Percentiles rank a stretch among this genome's conserved stretches.
phyloP scores from a whole-genome alignment of 1,140 invertebrate species.

The Drosophila kanapiae region DNA sequence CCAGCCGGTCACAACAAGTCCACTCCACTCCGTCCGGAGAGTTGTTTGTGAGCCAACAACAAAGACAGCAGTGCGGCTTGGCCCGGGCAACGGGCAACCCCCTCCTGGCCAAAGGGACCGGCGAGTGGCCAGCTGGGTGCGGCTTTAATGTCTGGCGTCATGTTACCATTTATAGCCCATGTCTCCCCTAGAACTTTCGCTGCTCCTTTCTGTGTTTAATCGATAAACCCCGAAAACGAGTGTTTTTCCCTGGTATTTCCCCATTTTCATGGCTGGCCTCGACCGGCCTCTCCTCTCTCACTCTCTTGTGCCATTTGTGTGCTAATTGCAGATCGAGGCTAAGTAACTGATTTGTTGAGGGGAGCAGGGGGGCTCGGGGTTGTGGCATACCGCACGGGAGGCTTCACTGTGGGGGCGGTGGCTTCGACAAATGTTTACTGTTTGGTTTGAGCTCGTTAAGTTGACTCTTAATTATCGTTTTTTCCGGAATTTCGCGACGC shows the following conservation, averaged over 20 bases:
- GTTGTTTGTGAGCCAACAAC: slow-evolving; percentile 63
- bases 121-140: slow-evolving; percentile 58
- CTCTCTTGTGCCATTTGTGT: slow-evolving; percentile 31
- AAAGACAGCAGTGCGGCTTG: slow-evolving; percentile 12
- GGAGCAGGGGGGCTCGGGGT: background rate
- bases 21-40: slow-evolving; percentile 35
- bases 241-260: slow-evolving; percentile 26
- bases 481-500: slow-evolving; percentile 50
- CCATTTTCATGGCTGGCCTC: slow-evolving; percentile 19
- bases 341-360: slow-evolving; percentile 52
- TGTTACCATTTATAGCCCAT: slow-evolving; percentile 66
- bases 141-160: slow-evolving; percentile 77
- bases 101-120: slow-evolving; percentile 60
- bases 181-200: slow-evolving; percentile 68
- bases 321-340: slow-evolving; percentile 63
- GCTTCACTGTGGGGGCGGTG: slow-evolving; percentile 24
- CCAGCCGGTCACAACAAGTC: slow-evolving; percentile 63
- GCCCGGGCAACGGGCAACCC: slow-evolving; percentile 34
- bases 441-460: slow-evolving; percentile 47
- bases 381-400: background rate
- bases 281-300: background rate
- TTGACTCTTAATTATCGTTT: slow-evolving; percentile 57
- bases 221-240: slow-evolving; percentile 49
- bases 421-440: slow-evolving; percentile 15
- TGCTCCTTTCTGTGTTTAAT: slow-evolving; percentile 67